Conservation (phyloP, 2,113 vertebrate genomes). For the Microcebus tavaratra region DNA sequence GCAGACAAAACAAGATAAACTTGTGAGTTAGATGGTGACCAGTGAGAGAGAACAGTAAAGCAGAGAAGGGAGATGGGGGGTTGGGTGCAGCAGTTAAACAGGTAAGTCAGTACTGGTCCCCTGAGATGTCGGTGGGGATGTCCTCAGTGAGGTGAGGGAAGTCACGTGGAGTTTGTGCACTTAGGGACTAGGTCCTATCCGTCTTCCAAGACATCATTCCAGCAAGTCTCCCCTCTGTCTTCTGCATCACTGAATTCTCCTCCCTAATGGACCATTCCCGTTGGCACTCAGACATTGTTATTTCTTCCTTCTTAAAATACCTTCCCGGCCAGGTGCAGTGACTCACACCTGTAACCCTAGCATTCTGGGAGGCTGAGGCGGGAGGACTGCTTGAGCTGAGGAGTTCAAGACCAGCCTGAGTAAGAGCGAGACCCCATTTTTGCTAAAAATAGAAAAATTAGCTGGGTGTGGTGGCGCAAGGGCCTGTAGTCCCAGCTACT, state of each 20-base stretch:
- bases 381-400: no score
- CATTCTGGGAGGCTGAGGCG: no score
- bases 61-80: not conserved
- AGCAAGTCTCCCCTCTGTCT: not conserved
- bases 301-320: conserved; percentile 27
- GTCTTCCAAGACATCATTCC: not conserved
- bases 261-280: not conserved
- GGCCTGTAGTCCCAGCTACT: no score
- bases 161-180: accelerated
- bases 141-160: not conserved
- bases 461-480: accelerated
- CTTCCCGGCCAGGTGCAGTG: not conserved
- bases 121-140: accelerated
- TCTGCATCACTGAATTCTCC: not conserved
- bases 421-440: no score
- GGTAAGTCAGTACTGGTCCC: not conserved
- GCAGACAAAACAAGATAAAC: not conserved
- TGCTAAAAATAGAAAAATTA: no score
- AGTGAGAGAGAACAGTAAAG: not conserved
- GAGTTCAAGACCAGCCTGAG: no score
- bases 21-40: no score
- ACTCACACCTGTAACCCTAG: no score
- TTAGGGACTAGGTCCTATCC: not conserved
- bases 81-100: accelerated
- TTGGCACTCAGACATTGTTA: not conserved